These are phyloP conservation scores for Aleiodes alternator DNA, from an alignment of 2,888 invertebrate genomes.

Conservation along the genomic window DNA sequence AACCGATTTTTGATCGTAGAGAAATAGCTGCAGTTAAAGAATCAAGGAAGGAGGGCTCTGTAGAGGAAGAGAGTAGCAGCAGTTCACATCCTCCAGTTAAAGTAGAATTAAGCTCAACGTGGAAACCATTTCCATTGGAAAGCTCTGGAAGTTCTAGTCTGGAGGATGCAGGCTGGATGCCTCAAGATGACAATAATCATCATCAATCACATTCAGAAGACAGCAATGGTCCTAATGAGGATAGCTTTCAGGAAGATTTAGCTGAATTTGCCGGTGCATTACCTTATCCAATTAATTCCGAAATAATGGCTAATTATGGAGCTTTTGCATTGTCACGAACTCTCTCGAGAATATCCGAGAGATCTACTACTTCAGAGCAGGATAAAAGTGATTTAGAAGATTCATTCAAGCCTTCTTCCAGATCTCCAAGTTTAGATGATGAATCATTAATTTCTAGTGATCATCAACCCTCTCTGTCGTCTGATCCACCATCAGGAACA, in stretches of 20 bases:
- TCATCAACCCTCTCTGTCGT: conserved; percentile 89
- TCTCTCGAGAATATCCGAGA: conserved; percentile 89
- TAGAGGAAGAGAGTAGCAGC: conserved; percentile 69
- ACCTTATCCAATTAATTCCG: conserved; percentile 83
- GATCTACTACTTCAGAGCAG: conserved; percentile 92
- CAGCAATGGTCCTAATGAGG: conserved; percentile 71
- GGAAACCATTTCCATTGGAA: conserved; percentile 89
- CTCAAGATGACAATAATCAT: conserved; percentile 76
- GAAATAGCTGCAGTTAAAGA: conserved; percentile 70
- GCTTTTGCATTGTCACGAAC: conserved; percentile 87
- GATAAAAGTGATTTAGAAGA: conserved; percentile 89
- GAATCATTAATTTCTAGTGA: conserved; percentile 90
- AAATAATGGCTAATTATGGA: conserved; percentile 84
- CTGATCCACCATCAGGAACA: conserved; percentile 82
- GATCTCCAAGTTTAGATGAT: conserved; percentile 89
- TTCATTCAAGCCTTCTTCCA: conserved; percentile 89
- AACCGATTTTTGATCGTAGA: conserved; percentile 70
- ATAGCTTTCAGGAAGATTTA: conserved; percentile 84
- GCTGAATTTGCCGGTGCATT: conserved; percentile 86
- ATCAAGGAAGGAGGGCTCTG: conserved; percentile 62
- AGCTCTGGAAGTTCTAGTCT: conserved; percentile 91
- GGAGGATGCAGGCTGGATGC: conserved; percentile 89
- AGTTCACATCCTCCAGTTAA: conserved; percentile 74
- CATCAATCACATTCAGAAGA: conserved; percentile 70
- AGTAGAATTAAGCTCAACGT: conserved; percentile 86